Conservation (phyloP, 2,888 invertebrate genomes). For the Cataglyphis albicans region DNA sequence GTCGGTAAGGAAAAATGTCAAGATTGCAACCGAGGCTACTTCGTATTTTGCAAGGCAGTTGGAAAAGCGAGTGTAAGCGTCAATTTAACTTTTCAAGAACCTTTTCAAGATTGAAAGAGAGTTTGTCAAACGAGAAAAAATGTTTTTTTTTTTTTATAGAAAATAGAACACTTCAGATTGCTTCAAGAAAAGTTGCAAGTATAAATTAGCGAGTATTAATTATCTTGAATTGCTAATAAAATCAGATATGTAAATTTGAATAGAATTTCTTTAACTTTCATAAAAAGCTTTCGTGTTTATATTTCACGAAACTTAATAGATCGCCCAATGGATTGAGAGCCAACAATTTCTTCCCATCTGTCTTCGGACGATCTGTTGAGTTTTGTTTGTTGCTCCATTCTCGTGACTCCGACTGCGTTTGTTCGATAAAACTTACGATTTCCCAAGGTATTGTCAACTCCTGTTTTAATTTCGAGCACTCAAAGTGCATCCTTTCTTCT, state of each 20-base stretch:
- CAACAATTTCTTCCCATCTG: slow-evolving; percentile 25
- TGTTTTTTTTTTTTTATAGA: background rate
- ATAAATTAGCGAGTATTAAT: slow-evolving; percentile 25
- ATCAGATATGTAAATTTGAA: slow-evolving; percentile 18
- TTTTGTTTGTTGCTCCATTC: slow-evolving; percentile 27
- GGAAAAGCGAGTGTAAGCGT: background rate
- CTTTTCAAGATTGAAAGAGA: slow-evolving; percentile 3
- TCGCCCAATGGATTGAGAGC: slow-evolving; percentile 32
- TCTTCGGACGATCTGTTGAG: slow-evolving; percentile 11
- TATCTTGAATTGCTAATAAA: slow-evolving; percentile 27
- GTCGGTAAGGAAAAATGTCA: background rate
- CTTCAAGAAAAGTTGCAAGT: background rate
- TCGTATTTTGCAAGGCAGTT: background rate
- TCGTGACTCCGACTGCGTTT: background rate
- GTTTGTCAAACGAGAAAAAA: slow-evolving; percentile 7
- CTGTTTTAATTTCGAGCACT: slow-evolving; percentile 39
- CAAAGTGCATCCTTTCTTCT: background rate
- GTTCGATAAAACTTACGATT: slow-evolving; percentile 35
- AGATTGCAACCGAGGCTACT: background rate
- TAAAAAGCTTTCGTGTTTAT: slow-evolving; percentile 4
- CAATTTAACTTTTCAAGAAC: slow-evolving; percentile 41
- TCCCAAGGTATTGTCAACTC: background rate
- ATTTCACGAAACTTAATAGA: slow-evolving; percentile 32
- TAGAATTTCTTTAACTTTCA: background rate
- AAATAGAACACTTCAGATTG: background rate